Evolutionary conservation across 2,113 vertebrate species (phyloP).

Genomic region (Hystrix brachyura): DNA sequence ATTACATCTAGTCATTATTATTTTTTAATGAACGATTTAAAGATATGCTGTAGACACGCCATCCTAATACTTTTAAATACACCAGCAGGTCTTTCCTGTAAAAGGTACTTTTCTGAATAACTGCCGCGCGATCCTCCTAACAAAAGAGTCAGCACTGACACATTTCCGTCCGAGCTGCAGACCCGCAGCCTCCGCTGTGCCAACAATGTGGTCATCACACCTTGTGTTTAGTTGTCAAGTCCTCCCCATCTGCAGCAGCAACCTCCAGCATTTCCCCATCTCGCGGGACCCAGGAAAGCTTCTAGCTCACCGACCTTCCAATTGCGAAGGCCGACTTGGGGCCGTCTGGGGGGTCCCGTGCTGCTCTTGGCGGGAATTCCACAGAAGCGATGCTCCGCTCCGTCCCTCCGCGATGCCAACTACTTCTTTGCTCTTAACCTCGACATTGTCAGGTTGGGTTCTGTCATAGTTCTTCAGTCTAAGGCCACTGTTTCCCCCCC

Average conservation of each 20-base stretch:
- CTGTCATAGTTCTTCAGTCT: background rate
- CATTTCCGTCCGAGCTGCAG: background rate
- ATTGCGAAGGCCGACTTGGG: background rate
- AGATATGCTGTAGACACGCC: background rate
- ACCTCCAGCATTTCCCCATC: background rate
- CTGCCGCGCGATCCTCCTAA: background rate
- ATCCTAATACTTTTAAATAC: background rate
- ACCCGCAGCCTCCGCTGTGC: background rate
- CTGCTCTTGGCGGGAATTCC: background rate
- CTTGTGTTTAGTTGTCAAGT: background rate
- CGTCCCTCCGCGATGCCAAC: fast-evolving
- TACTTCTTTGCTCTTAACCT: background rate
- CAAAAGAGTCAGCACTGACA: background rate
- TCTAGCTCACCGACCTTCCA: background rate
- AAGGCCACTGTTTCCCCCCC: background rate
- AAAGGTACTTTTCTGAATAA: background rate
- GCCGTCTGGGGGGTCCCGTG: background rate
- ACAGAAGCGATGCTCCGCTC: background rate
- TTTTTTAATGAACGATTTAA: slow-evolving; percentile 23
- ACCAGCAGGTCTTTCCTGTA: background rate
- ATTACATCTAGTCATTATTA: slow-evolving; percentile 13
- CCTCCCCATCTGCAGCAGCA: background rate
- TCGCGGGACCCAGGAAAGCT: background rate
- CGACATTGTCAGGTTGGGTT: background rate
- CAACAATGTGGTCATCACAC: background rate